Evolutionary conservation across 2,888 invertebrate genomes (phyloP).

Genomic region (Scrobipalpa atriplicella): DNA sequence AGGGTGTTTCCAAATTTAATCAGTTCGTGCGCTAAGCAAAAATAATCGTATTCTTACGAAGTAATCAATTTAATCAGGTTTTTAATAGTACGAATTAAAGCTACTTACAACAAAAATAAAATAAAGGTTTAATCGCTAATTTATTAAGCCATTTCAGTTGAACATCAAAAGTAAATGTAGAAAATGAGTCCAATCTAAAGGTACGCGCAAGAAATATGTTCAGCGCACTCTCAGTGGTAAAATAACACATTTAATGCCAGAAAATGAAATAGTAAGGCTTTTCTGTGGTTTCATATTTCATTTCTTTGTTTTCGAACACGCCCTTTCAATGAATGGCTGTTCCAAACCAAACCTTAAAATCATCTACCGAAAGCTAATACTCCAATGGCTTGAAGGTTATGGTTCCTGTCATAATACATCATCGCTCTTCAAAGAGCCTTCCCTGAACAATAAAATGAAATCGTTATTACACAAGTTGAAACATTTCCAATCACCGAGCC

Average conservation of each 20-base stretch:
- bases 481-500: constrained; percentile 64
- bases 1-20: too few relatives aligned
- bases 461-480: constrained; percentile 27
- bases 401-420: constrained; percentile 7
- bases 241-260: neutral
- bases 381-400: neutral
- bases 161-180: neutral
- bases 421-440: constrained; percentile 9
- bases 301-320: constrained; percentile 20
- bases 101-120: too few relatives aligned
- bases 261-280: neutral
- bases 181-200: neutral
- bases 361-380: neutral
- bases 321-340: neutral
- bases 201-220: neutral
- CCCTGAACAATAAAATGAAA: constrained; percentile 26
- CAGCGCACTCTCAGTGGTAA: neutral
- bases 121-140: neutral
- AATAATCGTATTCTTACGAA: too few relatives aligned
- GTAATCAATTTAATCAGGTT: too few relatives aligned
- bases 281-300: constrained; percentile 22
- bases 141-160: neutral
- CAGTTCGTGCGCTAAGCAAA: too few relatives aligned
- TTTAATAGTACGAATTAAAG: too few relatives aligned
- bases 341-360: constrained; percentile 2